Evolutionary conservation across 2,888 invertebrate species (phyloP), one percentile per base, ranked within the genome.

Genomic region (Drosophila ezoana): DNA sequence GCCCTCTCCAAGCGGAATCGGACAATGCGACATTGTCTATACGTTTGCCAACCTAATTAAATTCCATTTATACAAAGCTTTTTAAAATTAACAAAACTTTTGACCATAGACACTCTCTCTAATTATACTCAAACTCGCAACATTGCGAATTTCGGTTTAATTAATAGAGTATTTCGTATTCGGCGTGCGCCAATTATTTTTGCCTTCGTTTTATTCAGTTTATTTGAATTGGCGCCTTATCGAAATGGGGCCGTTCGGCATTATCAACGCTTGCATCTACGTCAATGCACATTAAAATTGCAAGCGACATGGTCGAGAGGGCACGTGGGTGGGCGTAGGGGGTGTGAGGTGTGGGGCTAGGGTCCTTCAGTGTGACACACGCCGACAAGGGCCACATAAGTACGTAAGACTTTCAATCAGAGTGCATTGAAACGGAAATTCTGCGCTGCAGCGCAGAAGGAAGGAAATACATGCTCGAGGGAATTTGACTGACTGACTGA

Each of bases 351-450:
- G 28, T 28, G 28, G 20, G 6, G 18, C 8, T 13, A 38, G 33
- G 60, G 59, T 75, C 67, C 76, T 84, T 85, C 58, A 65, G 35
- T 53, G 48, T 23, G 51, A 68, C 57, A 66, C 59, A 62, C 48
- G 49, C 43, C 51, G 64, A 43, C 53, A 76, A 69, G 78, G 64
- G 67, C 68, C 71, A 71, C 54, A 76, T 44, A 51, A 78, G 78
- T 70, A 81, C 77, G 72, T 76, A 85, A 81, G 84, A 77, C 79
- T 88, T 85, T 81, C 88, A 86, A 85, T 88, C 85, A 88, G 81
- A 76, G 61, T 76, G 81, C 84, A 85, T 76, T 86, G 87, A 76
- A 88, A 81, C 76, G 89, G 84, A 84, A 88, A 83, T 87, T 87
- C 83, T 82, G 77, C 76, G 83, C 86, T 87, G 87, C 83, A 85